phyloP scores from a whole-genome alignment of 2,113 vertebrate species.

The Ahaetulla prasina region DNA sequence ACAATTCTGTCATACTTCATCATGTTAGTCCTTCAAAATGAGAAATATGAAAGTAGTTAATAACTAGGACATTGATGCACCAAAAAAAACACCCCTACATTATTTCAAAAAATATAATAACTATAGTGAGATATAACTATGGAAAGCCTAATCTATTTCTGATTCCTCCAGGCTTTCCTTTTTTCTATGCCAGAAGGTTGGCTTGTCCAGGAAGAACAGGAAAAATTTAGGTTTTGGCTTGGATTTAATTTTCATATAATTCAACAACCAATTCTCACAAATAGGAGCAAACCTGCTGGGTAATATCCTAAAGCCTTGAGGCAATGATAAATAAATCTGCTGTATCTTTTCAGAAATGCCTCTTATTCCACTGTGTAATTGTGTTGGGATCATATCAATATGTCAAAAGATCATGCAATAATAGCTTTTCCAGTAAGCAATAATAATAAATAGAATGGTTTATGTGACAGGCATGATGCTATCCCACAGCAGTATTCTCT shows the following conservation, averaged over 20 bases:
- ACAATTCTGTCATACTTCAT: not conserved
- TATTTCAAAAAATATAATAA: not conserved
- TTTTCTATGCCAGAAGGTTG: not conserved
- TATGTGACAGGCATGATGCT: not conserved
- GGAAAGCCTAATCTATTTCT: not conserved
- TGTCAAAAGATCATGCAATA: not conserved
- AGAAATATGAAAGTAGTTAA: not conserved
- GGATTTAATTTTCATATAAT: not conserved
- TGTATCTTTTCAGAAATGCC: not conserved
- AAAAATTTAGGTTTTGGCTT: not conserved
- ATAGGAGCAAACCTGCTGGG: not conserved
- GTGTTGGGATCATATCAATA: not conserved
- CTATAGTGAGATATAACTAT: not conserved
- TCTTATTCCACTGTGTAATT: not conserved
- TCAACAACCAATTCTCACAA: not conserved
- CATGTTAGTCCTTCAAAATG: not conserved
- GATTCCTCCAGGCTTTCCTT: not conserved
- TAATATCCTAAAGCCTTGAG: not conserved
- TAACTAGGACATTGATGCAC: not conserved
- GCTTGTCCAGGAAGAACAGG: not conserved
- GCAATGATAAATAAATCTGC: not conserved
- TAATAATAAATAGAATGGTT: not conserved
- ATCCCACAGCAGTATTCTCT: not conserved
- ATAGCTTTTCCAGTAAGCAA: not conserved
- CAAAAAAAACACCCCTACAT: not conserved